Evolutionary conservation across 2,888 invertebrate genomes (phyloP).

Genomic region (Drosophila infuscata): DNA sequence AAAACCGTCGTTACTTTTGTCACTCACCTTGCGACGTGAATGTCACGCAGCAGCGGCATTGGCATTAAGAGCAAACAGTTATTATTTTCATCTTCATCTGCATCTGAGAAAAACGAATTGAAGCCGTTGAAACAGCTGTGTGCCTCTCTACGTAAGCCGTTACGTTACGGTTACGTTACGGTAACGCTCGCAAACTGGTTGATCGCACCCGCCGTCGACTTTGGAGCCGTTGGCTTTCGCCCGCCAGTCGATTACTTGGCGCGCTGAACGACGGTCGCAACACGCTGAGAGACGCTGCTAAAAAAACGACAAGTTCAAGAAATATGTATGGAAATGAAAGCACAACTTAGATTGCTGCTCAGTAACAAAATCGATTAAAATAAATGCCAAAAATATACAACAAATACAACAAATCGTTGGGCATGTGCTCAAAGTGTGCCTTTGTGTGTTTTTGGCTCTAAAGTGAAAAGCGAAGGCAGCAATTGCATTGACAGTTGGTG

Average conservation of each 20-base stretch:
- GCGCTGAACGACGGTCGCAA: constrained; percentile 68
- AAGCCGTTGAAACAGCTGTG: constrained; percentile 32
- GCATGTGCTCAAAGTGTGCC: constrained; percentile 36
- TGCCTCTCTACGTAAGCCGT: constrained; percentile 48
- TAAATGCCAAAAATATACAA: constrained; percentile 41
- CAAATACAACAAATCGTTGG: constrained; percentile 25
- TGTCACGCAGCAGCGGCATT: constrained; percentile 36
- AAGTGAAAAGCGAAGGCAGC: constrained; percentile 54
- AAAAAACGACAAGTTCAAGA: too few relatives aligned
- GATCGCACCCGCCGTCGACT: constrained; percentile 70
- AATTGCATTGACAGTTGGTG: constrained; percentile 67
- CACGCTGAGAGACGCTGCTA: constrained; percentile 9
- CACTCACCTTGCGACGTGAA: constrained; percentile 49
- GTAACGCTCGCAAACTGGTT: constrained; percentile 64
- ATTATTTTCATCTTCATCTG: constrained; percentile 5
- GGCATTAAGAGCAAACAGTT: constrained; percentile 32
- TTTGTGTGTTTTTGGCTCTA: constrained; percentile 6
- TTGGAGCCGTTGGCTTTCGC: constrained; percentile 68
- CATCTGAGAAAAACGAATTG: neutral
- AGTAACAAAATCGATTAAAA: constrained; percentile 39
- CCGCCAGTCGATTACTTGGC: constrained; percentile 71
- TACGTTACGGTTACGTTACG: constrained; percentile 65
- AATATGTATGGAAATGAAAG: constrained; percentile 44
- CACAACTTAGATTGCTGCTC: constrained; percentile 19
- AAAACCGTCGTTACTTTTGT: constrained; percentile 47